Evolutionary conservation across 2,113 vertebrate species (phyloP), one percentile per base, ranked within the genome.

Genomic region (Tragelaphus scriptus): DNA sequence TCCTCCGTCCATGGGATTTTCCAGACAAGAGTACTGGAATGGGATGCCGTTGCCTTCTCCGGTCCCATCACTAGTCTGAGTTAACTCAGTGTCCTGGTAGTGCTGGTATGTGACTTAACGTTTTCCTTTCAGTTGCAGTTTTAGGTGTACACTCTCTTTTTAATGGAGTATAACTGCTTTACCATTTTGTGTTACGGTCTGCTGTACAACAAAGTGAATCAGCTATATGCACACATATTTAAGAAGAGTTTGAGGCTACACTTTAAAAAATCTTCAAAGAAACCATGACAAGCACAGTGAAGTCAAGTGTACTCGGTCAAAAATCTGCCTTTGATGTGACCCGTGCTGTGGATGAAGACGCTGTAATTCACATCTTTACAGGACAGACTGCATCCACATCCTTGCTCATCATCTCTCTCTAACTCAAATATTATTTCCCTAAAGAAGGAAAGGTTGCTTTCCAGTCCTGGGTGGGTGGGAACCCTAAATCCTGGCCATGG

Each of bases 211-310:
- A 26, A 2, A 77, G 71, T 44, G 40, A 77, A 25, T 44, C 71
- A 77, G 40, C 40, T 26, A 14, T 26, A 26, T 26, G 40, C 23
- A 26, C 23, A 77, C 40, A 15, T 44, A 77, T 44, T 53, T 36
- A 68, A 49, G 59, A 82, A 75, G 16, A 88, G 56, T 28, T 61
- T 30, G 85, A 61, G 75, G 81, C 23, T 10, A 3, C 26, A 9
- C 36, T 85, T 95, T 84, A 63, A 77, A 88, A 36, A 56, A 77
- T 68, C 8, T 79, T 90, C 59, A 65, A 58, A 68, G 90, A 79
- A 53, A 56, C 21, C 11, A 19, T 9, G 65, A 23, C 5, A 26
- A 84, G 51, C 30, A 13, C 0, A 6, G 55, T 40, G 30, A 93
- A 93, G 49, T 71, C 23, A 36, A 79, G 85, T 19, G 16, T 15